Conservation (phyloP, 2,888 invertebrate genomes). For the Ochropleura plecta region DNA sequence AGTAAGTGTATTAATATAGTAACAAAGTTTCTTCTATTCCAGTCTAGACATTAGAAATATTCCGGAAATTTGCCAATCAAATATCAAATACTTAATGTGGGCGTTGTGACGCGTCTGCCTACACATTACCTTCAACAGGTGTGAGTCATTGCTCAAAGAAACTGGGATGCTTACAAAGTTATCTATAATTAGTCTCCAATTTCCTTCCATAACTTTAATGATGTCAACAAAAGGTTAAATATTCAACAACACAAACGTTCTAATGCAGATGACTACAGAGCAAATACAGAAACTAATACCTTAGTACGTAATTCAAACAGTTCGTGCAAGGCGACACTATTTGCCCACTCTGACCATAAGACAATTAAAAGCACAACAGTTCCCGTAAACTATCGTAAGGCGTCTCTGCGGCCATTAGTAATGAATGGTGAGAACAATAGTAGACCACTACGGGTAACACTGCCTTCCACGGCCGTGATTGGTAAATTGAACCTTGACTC, state of each 20-base stretch:
- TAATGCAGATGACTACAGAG: neutral
- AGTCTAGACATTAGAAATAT: constrained; percentile 14
- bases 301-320: neutral
- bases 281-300: neutral
- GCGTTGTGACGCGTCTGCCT: constrained; percentile 40
- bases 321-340: neutral
- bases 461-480: constrained; percentile 47
- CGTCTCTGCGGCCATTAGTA: constrained; percentile 33
- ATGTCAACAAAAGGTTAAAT: neutral
- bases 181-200: neutral
- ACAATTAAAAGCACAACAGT: constrained; percentile 32
- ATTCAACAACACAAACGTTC: neutral
- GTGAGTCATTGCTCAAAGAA: constrained; percentile 28
- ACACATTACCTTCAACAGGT: constrained; percentile 30
- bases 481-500: constrained; percentile 64
- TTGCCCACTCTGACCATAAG: constrained; percentile 29
- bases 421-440: constrained; percentile 56
- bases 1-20: no score
- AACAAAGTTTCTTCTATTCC: constrained; percentile 15
- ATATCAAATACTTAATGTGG: constrained; percentile 26
- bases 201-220: neutral
- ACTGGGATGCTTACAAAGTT: constrained; percentile 6
- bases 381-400: constrained; percentile 34
- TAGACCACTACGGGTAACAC: constrained; percentile 35
- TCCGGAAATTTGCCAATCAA: constrained; percentile 13